Evolutionary conservation across 2,888 invertebrate genomes (phyloP).

Genomic region (Pherbina coryleti): DNA sequence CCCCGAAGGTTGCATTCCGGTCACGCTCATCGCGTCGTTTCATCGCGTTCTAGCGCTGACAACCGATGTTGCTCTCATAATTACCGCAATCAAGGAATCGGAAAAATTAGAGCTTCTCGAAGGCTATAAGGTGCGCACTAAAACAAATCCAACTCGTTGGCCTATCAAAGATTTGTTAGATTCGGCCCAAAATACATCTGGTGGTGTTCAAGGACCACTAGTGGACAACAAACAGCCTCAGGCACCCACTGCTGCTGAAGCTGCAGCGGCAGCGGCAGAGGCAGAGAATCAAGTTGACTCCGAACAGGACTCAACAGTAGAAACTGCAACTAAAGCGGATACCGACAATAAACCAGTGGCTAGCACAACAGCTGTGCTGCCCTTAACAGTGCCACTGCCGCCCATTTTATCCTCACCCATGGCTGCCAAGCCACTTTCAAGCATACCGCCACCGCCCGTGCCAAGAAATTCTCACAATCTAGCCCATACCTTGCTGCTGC

Average conservation of each 20-base stretch:
- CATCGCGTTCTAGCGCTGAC: conserved; percentile 92
- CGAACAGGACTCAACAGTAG: neutral
- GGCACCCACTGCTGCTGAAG: conserved; percentile 38
- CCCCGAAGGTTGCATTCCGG: conserved; percentile 90
- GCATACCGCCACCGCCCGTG: conserved; percentile 76
- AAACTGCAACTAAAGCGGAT: neutral
- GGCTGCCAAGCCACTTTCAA: conserved; percentile 73
- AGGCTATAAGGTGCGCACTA: conserved; percentile 86
- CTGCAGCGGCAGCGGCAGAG: conserved; percentile 10
- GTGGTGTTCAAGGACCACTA: conserved; percentile 23
- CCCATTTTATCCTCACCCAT: conserved; percentile 69
- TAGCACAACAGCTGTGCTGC: conserved; percentile 29
- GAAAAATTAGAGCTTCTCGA: conserved; percentile 85
- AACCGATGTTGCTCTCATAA: conserved; percentile 84
- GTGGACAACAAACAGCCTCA: conserved; percentile 36
- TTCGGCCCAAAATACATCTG: conserved; percentile 50
- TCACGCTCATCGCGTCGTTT: conserved; percentile 95
- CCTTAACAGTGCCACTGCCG: conserved; percentile 47
- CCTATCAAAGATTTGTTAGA: conserved; percentile 79
- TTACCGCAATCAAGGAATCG: conserved; percentile 88
- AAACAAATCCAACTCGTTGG: conserved; percentile 88
- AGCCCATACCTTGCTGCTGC: conserved; percentile 58
- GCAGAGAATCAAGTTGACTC: neutral
- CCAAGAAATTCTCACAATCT: conserved; percentile 73
- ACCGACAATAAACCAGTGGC: conserved; percentile 25